Evolutionary conservation across 2,113 vertebrate species (phyloP).

Genomic region (Saccopteryx leptura): DNA sequence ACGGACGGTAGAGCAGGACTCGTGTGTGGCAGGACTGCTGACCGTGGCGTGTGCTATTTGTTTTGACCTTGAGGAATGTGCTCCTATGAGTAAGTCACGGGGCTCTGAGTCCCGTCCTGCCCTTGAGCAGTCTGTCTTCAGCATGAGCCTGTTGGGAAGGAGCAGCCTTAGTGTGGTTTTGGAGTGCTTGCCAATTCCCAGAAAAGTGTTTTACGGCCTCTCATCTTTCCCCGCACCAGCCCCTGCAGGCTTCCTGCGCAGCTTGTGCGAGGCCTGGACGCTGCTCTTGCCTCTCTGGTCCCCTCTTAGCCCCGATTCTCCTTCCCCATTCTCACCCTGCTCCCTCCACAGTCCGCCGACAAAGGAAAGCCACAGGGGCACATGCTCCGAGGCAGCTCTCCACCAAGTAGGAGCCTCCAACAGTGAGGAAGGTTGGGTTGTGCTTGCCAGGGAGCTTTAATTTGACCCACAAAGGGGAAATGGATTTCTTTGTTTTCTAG

Average conservation of each 20-base stretch:
- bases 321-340: neutral
- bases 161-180: neutral
- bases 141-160: neutral
- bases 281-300: neutral
- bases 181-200: neutral
- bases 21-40: neutral
- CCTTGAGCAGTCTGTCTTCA: neutral
- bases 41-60: neutral
- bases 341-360: neutral
- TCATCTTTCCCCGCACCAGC: rapidly evolving
- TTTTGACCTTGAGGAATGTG: neutral
- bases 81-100: neutral
- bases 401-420: neutral
- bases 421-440: neutral
- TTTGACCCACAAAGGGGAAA: neutral
- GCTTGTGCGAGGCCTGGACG: neutral
- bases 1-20: no score
- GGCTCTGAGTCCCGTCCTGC: neutral
- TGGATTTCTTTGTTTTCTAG: neutral
- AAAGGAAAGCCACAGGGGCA: neutral
- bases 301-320: no score
- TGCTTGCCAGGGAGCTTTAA: neutral
- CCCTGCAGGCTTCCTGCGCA: neutral
- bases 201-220: neutral
- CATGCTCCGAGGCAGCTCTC: neutral